Evolutionary conservation across 1,140 invertebrate genomes (phyloP).

Genomic region (Pissodes strobi): DNA sequence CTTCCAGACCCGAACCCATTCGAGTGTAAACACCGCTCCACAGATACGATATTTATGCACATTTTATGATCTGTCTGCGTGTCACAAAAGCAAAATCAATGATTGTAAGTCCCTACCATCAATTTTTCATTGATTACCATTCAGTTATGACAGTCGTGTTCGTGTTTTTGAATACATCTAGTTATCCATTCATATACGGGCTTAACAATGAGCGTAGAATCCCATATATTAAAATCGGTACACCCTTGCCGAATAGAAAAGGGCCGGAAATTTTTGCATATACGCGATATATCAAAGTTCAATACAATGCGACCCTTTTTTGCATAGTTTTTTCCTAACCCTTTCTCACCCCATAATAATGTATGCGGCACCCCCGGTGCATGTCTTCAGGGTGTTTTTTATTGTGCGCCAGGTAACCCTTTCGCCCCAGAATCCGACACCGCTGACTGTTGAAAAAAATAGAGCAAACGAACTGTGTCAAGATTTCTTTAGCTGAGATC

Average conservation of each 20-base stretch:
- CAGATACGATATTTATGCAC: slow-evolving; percentile 45
- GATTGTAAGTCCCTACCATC: slow-evolving; percentile 47
- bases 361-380: slow-evolving; percentile 49
- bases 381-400: slow-evolving; percentile 57
- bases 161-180: slow-evolving; percentile 57
- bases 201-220: slow-evolving; percentile 52
- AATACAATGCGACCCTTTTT: slow-evolving; percentile 54
- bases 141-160: slow-evolving; percentile 56
- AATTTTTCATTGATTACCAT: slow-evolving; percentile 56
- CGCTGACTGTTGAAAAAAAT: slow-evolving; percentile 50
- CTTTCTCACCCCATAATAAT: slow-evolving; percentile 54
- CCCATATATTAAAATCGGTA: slow-evolving; percentile 48
- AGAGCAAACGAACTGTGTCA: slow-evolving; percentile 55
- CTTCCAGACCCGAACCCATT: slow-evolving; percentile 12
- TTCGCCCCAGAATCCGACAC: slow-evolving; percentile 55
- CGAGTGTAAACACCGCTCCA: slow-evolving; percentile 24
- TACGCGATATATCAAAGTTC: slow-evolving; percentile 50
- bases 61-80: slow-evolving; percentile 43
- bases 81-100: slow-evolving; percentile 42
- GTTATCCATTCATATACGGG: slow-evolving; percentile 55
- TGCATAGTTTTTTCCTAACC: slow-evolving; percentile 55
- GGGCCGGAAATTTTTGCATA: slow-evolving; percentile 48
- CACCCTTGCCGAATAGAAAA: slow-evolving; percentile 39
- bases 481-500: slow-evolving; percentile 46
- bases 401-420: slow-evolving; percentile 53